Evolutionary conservation across 2,888 invertebrate genomes (phyloP).

Genomic region (Mamestra brassicae): DNA sequence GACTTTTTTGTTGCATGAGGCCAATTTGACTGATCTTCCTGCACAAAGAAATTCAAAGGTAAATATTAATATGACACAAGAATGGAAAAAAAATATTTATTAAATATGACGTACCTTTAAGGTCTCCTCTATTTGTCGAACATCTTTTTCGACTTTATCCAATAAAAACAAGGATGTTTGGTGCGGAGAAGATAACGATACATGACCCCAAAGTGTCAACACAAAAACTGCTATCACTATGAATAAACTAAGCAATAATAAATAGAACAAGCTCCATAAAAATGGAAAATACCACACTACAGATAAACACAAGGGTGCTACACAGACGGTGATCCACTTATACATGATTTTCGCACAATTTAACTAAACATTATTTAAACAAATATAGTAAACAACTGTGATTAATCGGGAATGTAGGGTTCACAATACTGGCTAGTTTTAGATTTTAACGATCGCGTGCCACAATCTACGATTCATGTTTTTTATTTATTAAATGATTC

Average conservation of each 20-base stretch:
- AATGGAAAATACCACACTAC: constrained; percentile 81
- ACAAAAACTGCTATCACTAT: constrained; percentile 78
- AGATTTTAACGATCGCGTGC: constrained; percentile 1
- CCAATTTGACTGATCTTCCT: constrained; percentile 87
- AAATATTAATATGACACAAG: not conserved
- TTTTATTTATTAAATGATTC: constrained; percentile 1
- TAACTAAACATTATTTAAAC: constrained; percentile 52
- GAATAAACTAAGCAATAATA: constrained; percentile 77
- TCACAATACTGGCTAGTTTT: constrained; percentile 14
- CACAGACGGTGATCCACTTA: constrained; percentile 76
- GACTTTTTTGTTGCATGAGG: constrained; percentile 82
- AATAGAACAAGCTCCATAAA: constrained; percentile 78
- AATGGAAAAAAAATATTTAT: not conserved
- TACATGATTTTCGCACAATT: constrained; percentile 73
- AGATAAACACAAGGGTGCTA: constrained; percentile 76
- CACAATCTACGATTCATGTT: constrained; percentile 25
- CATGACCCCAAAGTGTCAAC: constrained; percentile 91
- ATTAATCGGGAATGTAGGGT: constrained; percentile 29
- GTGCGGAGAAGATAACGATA: constrained; percentile 92
- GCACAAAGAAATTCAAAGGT: constrained; percentile 30
- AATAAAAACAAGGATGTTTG: constrained; percentile 91
- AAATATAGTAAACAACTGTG: constrained; percentile 54
- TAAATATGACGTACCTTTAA: constrained; percentile 88
- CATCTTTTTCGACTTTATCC: constrained; percentile 91
- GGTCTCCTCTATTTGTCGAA: constrained; percentile 91